Percentiles rank a stretch among this genome's conserved stretches.
These are phyloP conservation scores for Allophyes oxyacanthae DNA, from an alignment of 2,888 invertebrate genomes.

Conservation along the genomic window DNA sequence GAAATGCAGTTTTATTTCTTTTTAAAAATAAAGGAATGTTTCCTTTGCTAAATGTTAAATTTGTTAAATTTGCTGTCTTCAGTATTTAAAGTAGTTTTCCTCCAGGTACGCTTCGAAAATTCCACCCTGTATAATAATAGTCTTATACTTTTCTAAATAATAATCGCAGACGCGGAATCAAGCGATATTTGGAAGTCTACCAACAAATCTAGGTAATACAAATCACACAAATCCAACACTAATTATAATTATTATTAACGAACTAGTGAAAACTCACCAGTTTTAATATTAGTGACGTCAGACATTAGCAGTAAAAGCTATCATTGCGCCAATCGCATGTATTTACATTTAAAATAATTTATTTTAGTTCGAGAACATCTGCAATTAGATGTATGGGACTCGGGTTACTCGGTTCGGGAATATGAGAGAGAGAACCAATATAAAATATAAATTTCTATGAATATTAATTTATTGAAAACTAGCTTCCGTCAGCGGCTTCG, in stretches of 20 bases:
- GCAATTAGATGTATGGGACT: conserved; percentile 73
- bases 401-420: conserved; percentile 62
- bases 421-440: conserved; percentile 39
- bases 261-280: conserved; percentile 7
- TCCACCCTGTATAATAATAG: no score
- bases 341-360: conserved; percentile 76
- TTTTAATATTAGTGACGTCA: conserved; percentile 32
- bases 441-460: not conserved
- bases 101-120: no score
- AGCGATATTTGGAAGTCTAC: no score
- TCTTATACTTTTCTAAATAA: no score
- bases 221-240: conserved; percentile 2
- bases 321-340: conserved; percentile 70
- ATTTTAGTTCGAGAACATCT: conserved; percentile 73
- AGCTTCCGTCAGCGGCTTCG: no score
- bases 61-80: no score
- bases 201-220: no score
- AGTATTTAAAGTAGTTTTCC: no score
- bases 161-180: no score
- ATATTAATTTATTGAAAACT: not conserved
- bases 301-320: conserved; percentile 68
- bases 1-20: no score
- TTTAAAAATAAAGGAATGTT: no score
- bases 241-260: conserved; percentile 34
- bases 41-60: no score